A percentile compares a stretch with the other conserved stretches of the same genome.
Conservation (phyloP, 2,888 invertebrate genomes). For the Aspidiotus destructor region DNA sequence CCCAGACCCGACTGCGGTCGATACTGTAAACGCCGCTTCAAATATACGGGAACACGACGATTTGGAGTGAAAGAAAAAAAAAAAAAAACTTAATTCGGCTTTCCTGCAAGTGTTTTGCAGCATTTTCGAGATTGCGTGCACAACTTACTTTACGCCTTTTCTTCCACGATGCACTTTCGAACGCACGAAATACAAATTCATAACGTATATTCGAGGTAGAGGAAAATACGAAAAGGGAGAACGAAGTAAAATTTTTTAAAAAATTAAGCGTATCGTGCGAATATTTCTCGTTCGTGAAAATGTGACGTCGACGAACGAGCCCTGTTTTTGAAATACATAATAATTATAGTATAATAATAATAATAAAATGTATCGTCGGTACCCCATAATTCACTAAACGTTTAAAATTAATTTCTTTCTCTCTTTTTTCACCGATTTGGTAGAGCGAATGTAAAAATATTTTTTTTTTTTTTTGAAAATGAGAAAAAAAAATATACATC, state of each 20-base stretch:
- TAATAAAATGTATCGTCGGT: too few species aligned
- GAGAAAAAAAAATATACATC: background rate
- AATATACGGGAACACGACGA: background rate
- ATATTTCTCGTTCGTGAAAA: background rate
- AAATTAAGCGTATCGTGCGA: constrained; percentile 4
- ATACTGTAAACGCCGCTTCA: background rate
- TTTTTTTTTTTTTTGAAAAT: background rate
- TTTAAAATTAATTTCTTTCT: background rate
- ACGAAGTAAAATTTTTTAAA: background rate
- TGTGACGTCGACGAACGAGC: background rate
- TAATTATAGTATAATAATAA: too few species aligned
- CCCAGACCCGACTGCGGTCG: background rate
- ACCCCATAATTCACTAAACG: too few species aligned
- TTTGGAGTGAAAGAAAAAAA: background rate
- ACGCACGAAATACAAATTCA: too few species aligned
- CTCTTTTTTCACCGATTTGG: background rate
- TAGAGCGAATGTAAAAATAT: too few species aligned
- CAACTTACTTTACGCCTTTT: background rate
- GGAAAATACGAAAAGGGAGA: background rate
- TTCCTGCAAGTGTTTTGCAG: background rate
- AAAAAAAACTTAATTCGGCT: background rate
- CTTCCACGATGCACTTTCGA: background rate
- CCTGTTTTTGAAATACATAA: background rate
- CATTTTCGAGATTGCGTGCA: background rate
- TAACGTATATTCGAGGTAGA: background rate